A percentile compares a stretch with the other conserved stretches of the same genome.
Conservation (phyloP, 2,113 vertebrate species). For the Gymnogyps californianus region DNA sequence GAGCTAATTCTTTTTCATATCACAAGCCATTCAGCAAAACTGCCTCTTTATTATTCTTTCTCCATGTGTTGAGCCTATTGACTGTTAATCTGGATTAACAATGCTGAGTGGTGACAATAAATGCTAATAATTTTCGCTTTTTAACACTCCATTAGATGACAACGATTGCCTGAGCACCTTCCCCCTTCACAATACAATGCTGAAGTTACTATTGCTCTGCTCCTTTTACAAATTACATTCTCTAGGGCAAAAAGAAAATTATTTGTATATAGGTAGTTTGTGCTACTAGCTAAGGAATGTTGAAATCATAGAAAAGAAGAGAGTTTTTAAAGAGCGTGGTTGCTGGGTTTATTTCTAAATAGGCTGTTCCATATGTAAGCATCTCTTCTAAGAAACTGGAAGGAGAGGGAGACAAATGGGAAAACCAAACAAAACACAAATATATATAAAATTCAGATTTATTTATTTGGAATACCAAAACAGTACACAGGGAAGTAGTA, state of each 20-base stretch:
- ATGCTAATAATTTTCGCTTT: background rate
- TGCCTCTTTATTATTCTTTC: background rate
- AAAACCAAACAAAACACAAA: background rate
- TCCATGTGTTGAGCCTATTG: background rate
- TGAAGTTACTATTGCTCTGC: background rate
- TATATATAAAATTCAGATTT: background rate
- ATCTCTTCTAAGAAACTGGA: background rate
- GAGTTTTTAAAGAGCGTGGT: background rate
- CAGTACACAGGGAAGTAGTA: background rate
- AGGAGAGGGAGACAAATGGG: background rate
- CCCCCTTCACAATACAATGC: background rate
- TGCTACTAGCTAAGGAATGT: background rate
- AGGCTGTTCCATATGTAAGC: background rate
- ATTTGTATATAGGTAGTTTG: background rate
- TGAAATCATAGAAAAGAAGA: background rate
- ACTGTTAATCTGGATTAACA: slow-evolving; percentile 8
- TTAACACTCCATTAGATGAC: background rate
- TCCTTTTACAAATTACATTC: background rate
- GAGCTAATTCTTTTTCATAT: background rate
- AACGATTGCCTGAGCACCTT: background rate
- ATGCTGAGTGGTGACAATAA: background rate
- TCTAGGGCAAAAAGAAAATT: background rate
- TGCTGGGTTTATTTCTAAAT: background rate
- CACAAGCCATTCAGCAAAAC: background rate
- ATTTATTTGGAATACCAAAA: background rate